Evolutionary conservation across 1,140 invertebrate genomes (phyloP).

Genomic region (Dendrolimus punctatus): DNA sequence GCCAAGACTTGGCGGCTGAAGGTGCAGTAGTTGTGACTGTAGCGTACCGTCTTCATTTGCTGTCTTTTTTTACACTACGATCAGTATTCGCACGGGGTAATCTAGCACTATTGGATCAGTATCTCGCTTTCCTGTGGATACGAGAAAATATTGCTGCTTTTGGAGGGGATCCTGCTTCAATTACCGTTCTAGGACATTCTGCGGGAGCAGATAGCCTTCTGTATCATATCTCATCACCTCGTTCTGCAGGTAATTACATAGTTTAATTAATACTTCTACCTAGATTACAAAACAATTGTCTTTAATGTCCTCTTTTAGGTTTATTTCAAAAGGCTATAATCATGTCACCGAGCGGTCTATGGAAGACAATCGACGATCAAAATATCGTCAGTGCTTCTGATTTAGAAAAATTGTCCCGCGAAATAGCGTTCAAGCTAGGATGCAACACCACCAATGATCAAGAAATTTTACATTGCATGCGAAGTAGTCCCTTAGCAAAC

Average conservation of each 20-base stretch:
- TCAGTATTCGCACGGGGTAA: conserved; percentile 75
- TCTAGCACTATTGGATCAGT: conserved; percentile 81
- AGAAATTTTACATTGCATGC: conserved; percentile 75
- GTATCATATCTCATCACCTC: conserved; percentile 75
- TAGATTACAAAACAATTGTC: not conserved
- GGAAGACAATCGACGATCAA: conserved; percentile 41
- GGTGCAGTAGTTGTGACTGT: conserved; percentile 77
- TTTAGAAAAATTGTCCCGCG: conserved; percentile 30
- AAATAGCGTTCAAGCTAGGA: conserved; percentile 29
- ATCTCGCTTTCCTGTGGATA: conserved; percentile 81
- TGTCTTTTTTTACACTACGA: conserved; percentile 81
- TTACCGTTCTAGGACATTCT: conserved; percentile 82
- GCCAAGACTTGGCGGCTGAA: conserved; percentile 78
- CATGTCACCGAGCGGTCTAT: conserved; percentile 53
- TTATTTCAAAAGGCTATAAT: conserved; percentile 55
- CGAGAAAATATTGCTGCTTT: conserved; percentile 80
- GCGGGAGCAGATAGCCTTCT: conserved; percentile 76
- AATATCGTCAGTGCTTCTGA: conserved; percentile 17
- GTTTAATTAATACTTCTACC: not conserved
- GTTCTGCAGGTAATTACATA: conserved; percentile 69
- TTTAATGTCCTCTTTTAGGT: conserved; percentile 26
- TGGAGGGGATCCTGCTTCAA: conserved; percentile 78
- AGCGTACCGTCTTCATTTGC: conserved; percentile 76
- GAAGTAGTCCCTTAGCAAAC: conserved; percentile 73
- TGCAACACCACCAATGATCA: conserved; percentile 33